Conservation (phyloP, 35 echinoderm and acorn worm genomes). For the Apostichopus parvimensis region DNA sequence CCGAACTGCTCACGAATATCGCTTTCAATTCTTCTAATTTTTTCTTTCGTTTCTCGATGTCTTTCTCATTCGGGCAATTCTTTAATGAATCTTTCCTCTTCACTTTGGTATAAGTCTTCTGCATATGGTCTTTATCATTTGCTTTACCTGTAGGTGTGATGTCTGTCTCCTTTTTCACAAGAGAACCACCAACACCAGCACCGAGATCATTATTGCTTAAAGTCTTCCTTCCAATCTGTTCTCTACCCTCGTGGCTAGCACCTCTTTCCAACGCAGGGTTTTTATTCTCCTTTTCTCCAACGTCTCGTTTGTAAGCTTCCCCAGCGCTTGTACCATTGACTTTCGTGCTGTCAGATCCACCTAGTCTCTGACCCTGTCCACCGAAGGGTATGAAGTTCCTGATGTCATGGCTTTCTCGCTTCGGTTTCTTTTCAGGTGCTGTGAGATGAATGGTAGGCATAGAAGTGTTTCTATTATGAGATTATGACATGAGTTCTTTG, state of each 20-base stretch:
- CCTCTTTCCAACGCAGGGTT: background rate
- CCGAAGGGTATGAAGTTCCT: conserved; percentile 58
- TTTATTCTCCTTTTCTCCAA: background rate
- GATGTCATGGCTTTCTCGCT: conserved; percentile 40
- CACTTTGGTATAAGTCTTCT: background rate
- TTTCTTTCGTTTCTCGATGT: background rate
- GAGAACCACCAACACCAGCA: background rate
- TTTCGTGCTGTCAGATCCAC: background rate
- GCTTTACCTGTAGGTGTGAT: background rate
- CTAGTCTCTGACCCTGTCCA: conserved; percentile 49
- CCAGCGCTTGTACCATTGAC: background rate
- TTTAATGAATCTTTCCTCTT: background rate
- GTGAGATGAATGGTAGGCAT: background rate
- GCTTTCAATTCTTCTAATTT: conserved; percentile 54
- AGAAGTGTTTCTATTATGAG: too few relatives aligned
- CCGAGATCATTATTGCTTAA: background rate
- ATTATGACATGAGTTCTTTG: too few relatives aligned
- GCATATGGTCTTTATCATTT: background rate
- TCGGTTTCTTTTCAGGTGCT: conserved; percentile 1
- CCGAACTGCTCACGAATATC: conserved; percentile 71
- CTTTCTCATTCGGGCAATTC: background rate
- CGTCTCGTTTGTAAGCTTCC: background rate
- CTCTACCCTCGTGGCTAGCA: background rate
- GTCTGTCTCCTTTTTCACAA: background rate
- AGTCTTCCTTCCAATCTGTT: too few relatives aligned